Evolutionary conservation across 2,113 vertebrate species (phyloP), one percentile per base, ranked within the genome.

Genomic region (Myrmecobius fasciatus): DNA sequence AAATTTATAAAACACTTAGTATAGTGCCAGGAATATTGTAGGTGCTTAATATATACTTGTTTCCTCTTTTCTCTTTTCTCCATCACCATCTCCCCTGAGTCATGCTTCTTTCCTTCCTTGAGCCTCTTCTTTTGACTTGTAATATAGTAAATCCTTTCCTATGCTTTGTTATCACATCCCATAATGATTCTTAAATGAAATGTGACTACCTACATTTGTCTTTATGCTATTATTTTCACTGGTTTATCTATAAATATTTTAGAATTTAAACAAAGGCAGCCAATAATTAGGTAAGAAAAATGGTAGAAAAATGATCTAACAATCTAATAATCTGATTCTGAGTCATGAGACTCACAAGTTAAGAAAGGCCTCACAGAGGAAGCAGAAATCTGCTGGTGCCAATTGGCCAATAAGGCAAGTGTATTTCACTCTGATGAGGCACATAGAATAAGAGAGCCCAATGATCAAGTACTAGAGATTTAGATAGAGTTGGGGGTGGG

Each of bases 221-320:
- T 52, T 22, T 90, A 46, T 88, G 14, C 52, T 97, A 24, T 53
- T 60, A 94, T 95, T 95, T 93, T 52, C 53, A 36, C 26, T 31
- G 2, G 91, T 91, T 25, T 56, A 91, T 94, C 46, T 91, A n/a
- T 48, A 75, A 28, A 56, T 56, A 92, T 48, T 92, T 89, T 83
- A 89, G 26, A 22, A 89, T 89, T 91, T 49, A 95, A 60, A 54
- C 24, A 89, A 94, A 95, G 47, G 4, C 20, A 53, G 7, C 92
- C 75, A 67, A 91, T 92, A 1, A 43, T 93, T 91, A 52, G 52
- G 5, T 93, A 28, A 88, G 48, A 91, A 95, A 93, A 43, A 92
- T 5, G 46, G 9, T 52, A 48, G 43, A 67, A 67, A 11, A 67
- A n/a, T 67, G 31, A 67, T 22, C 28, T 36, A 67, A 67, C 14